A percentile compares a stretch with the other conserved stretches of the same genome.
phyloP scores from a whole-genome alignment of 2,797 vertebrate species.

The Hypotaenidia philippensis region DNA sequence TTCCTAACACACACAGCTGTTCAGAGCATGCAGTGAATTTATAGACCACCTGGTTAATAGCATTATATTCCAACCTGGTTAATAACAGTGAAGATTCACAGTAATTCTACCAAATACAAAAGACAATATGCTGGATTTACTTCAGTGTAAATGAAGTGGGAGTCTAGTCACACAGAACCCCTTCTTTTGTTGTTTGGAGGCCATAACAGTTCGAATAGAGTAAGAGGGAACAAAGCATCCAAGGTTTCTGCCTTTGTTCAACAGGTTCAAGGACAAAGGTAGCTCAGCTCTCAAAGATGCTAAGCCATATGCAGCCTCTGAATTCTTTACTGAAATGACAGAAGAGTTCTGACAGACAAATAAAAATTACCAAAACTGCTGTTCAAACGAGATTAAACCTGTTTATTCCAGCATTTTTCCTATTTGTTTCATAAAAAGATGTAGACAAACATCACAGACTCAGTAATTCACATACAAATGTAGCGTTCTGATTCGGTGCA shows the following conservation, averaged over 20 bases:
- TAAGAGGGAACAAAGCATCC: constrained; percentile 7
- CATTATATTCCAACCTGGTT: neutral
- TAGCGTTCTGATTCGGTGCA: neutral
- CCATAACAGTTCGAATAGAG: neutral
- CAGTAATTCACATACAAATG: neutral
- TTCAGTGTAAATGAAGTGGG: neutral
- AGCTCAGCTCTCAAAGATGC: neutral
- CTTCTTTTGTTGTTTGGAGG: neutral
- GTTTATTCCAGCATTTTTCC: neutral
- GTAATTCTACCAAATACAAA: neutral
- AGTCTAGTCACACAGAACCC: neutral
- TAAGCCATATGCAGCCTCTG: neutral
- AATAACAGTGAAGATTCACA: neutral
- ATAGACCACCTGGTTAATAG: neutral
- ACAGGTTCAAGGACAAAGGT: constrained; percentile 45
- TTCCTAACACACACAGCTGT: neutral
- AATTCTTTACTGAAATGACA: neutral
- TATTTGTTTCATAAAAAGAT: neutral
- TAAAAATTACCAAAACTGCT: neutral
- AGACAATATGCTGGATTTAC: neutral
- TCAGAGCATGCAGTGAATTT: neutral
- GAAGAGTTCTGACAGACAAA: neutral
- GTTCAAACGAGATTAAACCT: neutral
- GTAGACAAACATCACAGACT: constrained; percentile 18
- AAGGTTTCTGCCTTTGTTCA: constrained; percentile 7